phyloP scores from a whole-genome alignment of 2,888 invertebrate genomes.

The Colostygia pectinataria region DNA sequence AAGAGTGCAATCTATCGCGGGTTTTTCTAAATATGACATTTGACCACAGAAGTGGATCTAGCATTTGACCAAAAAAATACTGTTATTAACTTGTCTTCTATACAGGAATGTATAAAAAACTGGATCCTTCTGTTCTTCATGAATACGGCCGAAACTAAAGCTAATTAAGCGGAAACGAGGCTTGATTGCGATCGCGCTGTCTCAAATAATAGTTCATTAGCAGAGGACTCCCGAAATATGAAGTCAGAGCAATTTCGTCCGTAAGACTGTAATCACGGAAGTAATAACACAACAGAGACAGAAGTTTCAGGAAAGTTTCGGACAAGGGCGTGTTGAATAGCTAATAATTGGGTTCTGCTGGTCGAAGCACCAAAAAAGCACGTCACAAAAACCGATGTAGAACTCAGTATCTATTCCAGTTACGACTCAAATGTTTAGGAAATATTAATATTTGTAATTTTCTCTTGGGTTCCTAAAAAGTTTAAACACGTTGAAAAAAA shows the following conservation, averaged over 20 bases:
- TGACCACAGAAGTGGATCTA: too few relatives aligned
- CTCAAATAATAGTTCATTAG: conserved; percentile 29
- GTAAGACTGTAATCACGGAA: conserved; percentile 20
- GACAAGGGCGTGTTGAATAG: neutral
- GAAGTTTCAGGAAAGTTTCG: neutral
- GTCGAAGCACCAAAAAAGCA: neutral
- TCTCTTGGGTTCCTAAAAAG: too few relatives aligned
- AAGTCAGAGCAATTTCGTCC: conserved; percentile 16
- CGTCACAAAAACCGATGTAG: too few relatives aligned
- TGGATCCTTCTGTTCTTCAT: neutral
- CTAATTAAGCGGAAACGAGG: conserved; percentile 19
- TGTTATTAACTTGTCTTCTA: too few relatives aligned
- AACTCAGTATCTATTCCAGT: too few relatives aligned
- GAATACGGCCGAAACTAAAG: conserved; percentile 1
- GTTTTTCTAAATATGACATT: too few relatives aligned
- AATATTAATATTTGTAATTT: too few relatives aligned
- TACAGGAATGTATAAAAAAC: too few relatives aligned
- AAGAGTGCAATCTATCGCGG: too few relatives aligned
- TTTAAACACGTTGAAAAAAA: too few relatives aligned
- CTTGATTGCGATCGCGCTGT: conserved; percentile 28
- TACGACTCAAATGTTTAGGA: too few relatives aligned
- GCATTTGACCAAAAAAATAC: too few relatives aligned
- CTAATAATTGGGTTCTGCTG: neutral
- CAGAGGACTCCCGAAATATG: conserved; percentile 18
- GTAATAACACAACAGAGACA: conserved; percentile 10